A percentile compares a stretch with the other conserved stretches of the same genome.
Conservation (phyloP, 1,140 invertebrate genomes). For the Pogonomyrmex barbatus region DNA sequence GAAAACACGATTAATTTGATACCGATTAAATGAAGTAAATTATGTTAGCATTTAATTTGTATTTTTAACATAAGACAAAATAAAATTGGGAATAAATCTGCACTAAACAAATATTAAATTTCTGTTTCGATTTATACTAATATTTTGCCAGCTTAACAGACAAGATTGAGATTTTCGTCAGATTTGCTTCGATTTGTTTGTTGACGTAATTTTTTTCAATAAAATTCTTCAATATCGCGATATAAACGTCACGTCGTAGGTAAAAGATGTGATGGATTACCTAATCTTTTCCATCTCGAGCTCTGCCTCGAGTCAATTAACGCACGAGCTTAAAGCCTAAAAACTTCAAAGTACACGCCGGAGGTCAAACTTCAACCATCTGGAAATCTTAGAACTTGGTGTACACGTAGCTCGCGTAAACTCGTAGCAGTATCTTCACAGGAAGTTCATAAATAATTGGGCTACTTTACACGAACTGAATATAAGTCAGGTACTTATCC, state of each 20-base stretch:
- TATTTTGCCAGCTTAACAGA: not conserved
- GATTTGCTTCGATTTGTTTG: not conserved
- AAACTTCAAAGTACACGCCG: not conserved
- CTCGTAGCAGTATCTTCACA: slow-evolving; percentile 31
- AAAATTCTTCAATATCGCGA: not conserved
- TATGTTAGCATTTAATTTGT: not conserved
- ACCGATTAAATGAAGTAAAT: not conserved
- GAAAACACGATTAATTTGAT: slow-evolving; percentile 10
- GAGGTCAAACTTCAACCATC: slow-evolving; percentile 8
- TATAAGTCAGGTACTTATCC: slow-evolving; percentile 53
- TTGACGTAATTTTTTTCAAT: slow-evolving; percentile 3
- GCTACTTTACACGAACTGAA: slow-evolving; percentile 46
- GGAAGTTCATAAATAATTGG: slow-evolving; percentile 56
- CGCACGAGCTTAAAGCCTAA: not conserved
- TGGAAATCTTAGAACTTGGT: slow-evolving; percentile 30
- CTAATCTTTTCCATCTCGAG: not conserved
- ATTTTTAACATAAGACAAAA: not conserved
- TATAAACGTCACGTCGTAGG: not conserved
- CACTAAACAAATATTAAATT: slow-evolving; percentile 14
- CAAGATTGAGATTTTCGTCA: not conserved
- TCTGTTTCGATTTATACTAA: not conserved
- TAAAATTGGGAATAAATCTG: slow-evolving; percentile 5
- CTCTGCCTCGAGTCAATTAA: not conserved
- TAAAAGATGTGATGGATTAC: not conserved
- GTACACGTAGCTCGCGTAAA: slow-evolving; percentile 41